Percentiles rank a stretch among this genome's conserved stretches.
Conservation (phyloP, 1,140 invertebrate species). For the Homalodisca vitripennis region DNA sequence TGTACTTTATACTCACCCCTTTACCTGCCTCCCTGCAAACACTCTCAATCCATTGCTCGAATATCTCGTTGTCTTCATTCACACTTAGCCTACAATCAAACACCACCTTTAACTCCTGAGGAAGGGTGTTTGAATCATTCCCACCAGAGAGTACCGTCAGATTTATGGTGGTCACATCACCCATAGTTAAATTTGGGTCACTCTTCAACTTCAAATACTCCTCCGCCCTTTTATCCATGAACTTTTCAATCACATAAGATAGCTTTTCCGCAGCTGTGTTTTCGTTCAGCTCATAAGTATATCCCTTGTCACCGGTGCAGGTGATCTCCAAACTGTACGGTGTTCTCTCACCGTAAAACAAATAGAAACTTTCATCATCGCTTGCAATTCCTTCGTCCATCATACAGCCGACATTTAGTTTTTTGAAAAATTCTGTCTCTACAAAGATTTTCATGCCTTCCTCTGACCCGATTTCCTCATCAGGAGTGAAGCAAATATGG, state of each 20-base stretch:
- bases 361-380: slow-evolving; percentile 59
- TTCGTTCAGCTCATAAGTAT: slow-evolving; percentile 79
- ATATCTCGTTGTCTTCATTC: slow-evolving; percentile 63
- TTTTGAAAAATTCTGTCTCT: slow-evolving; percentile 69
- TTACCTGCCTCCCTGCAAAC: slow-evolving; percentile 5
- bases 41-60: slow-evolving; percentile 68
- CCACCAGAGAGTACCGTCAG: slow-evolving; percentile 84
- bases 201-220: slow-evolving; percentile 64
- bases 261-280: slow-evolving; percentile 86
- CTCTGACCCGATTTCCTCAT: slow-evolving; percentile 89
- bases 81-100: slow-evolving; percentile 84
- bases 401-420: slow-evolving; percentile 83
- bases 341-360: slow-evolving; percentile 76
- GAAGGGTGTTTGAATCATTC: slow-evolving; percentile 90
- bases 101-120: slow-evolving; percentile 67
- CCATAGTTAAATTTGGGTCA: slow-evolving; percentile 64
- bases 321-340: slow-evolving; percentile 60
- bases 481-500: slow-evolving; percentile 79
- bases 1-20: no score
- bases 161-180: slow-evolving; percentile 88
- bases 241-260: slow-evolving; percentile 68
- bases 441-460: slow-evolving; percentile 85
- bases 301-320: slow-evolving; percentile 78
- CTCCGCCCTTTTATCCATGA: slow-evolving; percentile 67
- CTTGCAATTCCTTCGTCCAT: slow-evolving; percentile 85